Conservation (phyloP, 2,888 invertebrate genomes). For the Hartigia nigra region DNA sequence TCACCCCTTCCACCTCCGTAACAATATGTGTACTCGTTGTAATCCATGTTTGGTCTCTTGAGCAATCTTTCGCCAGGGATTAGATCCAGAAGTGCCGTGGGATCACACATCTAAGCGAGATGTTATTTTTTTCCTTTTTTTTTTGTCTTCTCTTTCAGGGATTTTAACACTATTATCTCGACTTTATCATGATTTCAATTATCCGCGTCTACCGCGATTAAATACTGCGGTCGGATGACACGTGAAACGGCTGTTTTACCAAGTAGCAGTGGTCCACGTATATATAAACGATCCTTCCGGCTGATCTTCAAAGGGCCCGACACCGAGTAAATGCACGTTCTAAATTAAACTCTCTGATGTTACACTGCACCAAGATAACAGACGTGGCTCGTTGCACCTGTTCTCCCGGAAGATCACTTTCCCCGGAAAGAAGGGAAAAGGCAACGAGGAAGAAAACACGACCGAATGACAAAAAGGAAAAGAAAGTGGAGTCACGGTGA, state of each 20-base stretch:
- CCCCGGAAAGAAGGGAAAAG: background rate
- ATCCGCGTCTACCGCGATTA: background rate
- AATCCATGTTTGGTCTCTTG: slow-evolving; percentile 63
- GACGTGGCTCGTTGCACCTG: slow-evolving; percentile 25
- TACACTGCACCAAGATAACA: slow-evolving; percentile 25
- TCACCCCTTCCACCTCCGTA: slow-evolving; percentile 63
- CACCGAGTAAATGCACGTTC: background rate
- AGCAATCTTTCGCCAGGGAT: slow-evolving; percentile 61
- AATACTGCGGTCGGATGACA: background rate
- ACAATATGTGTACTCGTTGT: slow-evolving; percentile 65
- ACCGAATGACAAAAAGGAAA: background rate
- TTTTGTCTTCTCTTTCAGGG: background rate
- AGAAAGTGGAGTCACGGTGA: background rate
- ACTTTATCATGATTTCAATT: background rate
- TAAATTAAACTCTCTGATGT: slow-evolving; percentile 37
- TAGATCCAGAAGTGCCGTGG: slow-evolving; percentile 58
- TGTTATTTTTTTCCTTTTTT: slow-evolving; percentile 12
- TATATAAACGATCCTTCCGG: slow-evolving; percentile 39
- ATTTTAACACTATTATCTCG: background rate
- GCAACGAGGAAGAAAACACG: background rate
- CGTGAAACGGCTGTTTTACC: background rate
- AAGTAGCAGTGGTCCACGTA: background rate
- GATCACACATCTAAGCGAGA: slow-evolving; percentile 53
- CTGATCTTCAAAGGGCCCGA: slow-evolving; percentile 35
- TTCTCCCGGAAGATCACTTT: slow-evolving; percentile 7